Evolutionary conservation across 2,113 vertebrate genomes (phyloP).

Genomic region (Synchiropus splendidus): DNA sequence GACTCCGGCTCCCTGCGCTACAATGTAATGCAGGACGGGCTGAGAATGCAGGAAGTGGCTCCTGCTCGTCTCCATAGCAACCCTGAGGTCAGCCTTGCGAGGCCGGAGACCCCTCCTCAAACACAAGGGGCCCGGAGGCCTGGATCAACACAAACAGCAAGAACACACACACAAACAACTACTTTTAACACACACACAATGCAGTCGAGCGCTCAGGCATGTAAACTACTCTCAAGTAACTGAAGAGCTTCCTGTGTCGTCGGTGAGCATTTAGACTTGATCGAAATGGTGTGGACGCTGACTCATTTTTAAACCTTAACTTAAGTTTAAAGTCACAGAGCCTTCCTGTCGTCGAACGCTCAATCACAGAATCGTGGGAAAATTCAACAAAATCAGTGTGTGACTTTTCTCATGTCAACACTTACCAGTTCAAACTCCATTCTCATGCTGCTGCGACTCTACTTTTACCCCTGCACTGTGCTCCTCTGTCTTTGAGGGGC

Average conservation of each 20-base stretch:
- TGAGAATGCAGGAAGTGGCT: slow-evolving; percentile 60
- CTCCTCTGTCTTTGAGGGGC: slow-evolving; percentile 8
- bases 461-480: background rate
- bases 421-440: too few species aligned
- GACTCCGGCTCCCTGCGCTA: slow-evolving; percentile 15
- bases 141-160: slow-evolving; percentile 57
- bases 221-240: slow-evolving; percentile 8
- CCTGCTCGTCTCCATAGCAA: slow-evolving; percentile 54
- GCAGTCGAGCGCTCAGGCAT: slow-evolving; percentile 14
- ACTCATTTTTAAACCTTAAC: too few species aligned
- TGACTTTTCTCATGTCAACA: too few species aligned
- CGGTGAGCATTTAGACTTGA: background rate
- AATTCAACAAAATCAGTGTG: too few species aligned
- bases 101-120: slow-evolving; percentile 67
- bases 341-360: too few species aligned
- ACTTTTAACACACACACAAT: slow-evolving; percentile 5
- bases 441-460: too few species aligned
- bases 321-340: too few species aligned
- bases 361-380: too few species aligned
- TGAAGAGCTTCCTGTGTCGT: slow-evolving; percentile 27
- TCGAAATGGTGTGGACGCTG: too few species aligned
- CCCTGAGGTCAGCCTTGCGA: slow-evolving; percentile 45
- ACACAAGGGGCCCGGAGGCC: slow-evolving; percentile 55
- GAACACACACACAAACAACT: slow-evolving; percentile 11
- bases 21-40: slow-evolving; percentile 40